phyloP scores from a whole-genome alignment of 2,113 vertebrate species.

The Pao palembangensis region DNA sequence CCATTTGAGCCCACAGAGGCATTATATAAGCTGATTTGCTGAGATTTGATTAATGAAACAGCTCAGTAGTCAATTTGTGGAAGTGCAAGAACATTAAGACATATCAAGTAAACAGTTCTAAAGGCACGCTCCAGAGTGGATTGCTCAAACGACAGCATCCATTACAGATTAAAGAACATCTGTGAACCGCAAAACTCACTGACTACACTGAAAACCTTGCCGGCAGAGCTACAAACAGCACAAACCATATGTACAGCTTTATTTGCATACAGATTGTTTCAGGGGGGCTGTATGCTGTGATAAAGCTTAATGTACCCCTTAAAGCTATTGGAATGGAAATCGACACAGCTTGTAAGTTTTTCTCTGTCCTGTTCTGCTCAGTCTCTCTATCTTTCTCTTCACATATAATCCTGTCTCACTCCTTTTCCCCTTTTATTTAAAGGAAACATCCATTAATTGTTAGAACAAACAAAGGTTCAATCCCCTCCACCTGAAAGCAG shows the following conservation, averaged over 20 bases:
- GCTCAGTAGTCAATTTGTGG: slow-evolving; percentile 70
- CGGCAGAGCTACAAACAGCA: slow-evolving; percentile 69
- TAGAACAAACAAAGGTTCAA: slow-evolving; percentile 38
- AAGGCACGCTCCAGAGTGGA: slow-evolving; percentile 68
- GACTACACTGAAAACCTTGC: slow-evolving; percentile 62
- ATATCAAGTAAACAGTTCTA: slow-evolving; percentile 68
- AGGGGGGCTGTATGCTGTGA: slow-evolving; percentile 63
- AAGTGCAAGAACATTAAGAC: slow-evolving; percentile 70
- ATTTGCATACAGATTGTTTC: slow-evolving; percentile 75
- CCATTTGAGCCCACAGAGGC: slow-evolving; percentile 50
- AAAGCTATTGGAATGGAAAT: slow-evolving; percentile 66
- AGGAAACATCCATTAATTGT: slow-evolving; percentile 63
- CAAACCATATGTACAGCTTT: slow-evolving; percentile 61
- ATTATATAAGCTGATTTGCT: slow-evolving; percentile 66
- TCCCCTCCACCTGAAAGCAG: slow-evolving; percentile 16
- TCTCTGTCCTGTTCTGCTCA: slow-evolving; percentile 18
- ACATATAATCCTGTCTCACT: slow-evolving; percentile 36
- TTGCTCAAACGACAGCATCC: slow-evolving; percentile 68
- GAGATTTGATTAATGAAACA: slow-evolving; percentile 72
- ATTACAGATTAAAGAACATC: slow-evolving; percentile 76
- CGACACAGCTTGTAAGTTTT: slow-evolving; percentile 62
- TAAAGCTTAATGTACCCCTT: slow-evolving; percentile 71
- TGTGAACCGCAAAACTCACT: slow-evolving; percentile 67
- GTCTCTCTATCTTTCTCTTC: slow-evolving; percentile 14
- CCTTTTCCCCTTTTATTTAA: slow-evolving; percentile 57